Percentiles rank a stretch among this genome's conserved stretches.
Conservation (phyloP, 2,113 vertebrate species). For the Poeciliopsis prolifica region DNA sequence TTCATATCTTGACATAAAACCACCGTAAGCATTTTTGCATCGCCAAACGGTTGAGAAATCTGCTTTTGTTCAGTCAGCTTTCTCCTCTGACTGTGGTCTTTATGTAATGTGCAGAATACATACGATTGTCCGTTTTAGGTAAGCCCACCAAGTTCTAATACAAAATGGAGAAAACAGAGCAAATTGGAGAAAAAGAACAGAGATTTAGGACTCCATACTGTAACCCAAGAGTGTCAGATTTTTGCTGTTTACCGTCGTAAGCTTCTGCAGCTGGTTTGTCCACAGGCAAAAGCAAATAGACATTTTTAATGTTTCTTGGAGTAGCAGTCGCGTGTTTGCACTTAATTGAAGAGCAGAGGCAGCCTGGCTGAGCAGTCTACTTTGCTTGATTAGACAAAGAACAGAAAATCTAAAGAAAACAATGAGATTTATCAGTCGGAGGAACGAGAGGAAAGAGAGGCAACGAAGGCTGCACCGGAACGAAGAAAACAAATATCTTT, state of each 20-base stretch:
- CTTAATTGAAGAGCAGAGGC: slow-evolving; percentile 12
- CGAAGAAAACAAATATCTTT: background rate
- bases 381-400: slow-evolving; percentile 25
- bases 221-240: slow-evolving; percentile 12
- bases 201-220: background rate
- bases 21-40: background rate
- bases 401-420: slow-evolving; percentile 19
- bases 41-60: background rate
- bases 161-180: slow-evolving; percentile 3
- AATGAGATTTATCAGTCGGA: background rate
- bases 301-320: slow-evolving; percentile 19
- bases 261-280: slow-evolving; percentile 23
- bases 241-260: slow-evolving; percentile 26
- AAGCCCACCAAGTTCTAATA: background rate
- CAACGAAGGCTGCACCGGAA: background rate
- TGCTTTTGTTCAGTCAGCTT: background rate
- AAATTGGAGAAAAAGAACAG: background rate
- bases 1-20: slow-evolving; percentile 2
- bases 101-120: background rate
- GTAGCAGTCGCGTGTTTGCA: slow-evolving; percentile 17
- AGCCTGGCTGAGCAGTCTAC: background rate
- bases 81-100: background rate
- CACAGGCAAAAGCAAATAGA: slow-evolving; percentile 14
- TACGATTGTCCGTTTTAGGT: background rate
- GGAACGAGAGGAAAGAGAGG: too few relatives aligned